Evolutionary conservation across 2,113 vertebrate species (phyloP).

Genomic region (Cisticola juncidis): DNA sequence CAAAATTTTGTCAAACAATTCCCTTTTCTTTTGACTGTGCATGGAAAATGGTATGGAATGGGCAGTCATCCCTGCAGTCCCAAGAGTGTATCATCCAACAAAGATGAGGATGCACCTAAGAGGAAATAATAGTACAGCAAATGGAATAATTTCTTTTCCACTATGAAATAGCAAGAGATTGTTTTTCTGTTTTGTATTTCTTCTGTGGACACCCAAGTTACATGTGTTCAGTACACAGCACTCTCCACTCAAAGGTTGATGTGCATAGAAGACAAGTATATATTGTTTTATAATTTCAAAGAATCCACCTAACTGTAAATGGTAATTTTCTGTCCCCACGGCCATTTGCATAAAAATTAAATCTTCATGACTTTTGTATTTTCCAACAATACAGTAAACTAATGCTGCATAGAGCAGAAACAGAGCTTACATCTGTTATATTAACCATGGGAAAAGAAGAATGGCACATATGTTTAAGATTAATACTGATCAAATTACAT

Average conservation of each 20-base stretch:
- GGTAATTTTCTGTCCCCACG: not conserved
- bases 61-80: not conserved
- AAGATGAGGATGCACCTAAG: not conserved
- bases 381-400: not conserved
- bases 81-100: not conserved
- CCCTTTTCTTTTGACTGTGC: not conserved
- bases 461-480: conserved; percentile 40
- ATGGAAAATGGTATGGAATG: not conserved
- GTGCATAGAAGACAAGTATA: not conserved
- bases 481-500: conserved; percentile 22
- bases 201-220: not conserved
- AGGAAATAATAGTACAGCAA: not conserved
- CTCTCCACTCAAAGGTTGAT: not conserved
- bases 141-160: not conserved
- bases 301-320: not conserved
- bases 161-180: accelerated
- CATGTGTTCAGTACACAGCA: not conserved
- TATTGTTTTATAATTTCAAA: not conserved
- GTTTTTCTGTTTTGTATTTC: not conserved
- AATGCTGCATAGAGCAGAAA: not conserved
- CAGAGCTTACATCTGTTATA: not conserved
- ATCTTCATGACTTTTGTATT: not conserved
- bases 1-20: not conserved
- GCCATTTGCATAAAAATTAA: not conserved
- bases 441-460: conserved; percentile 24